Evolutionary conservation across 2,888 invertebrate genomes (phyloP), one percentile per base, ranked within the genome.

Genomic region (Lepidochrysops patricia): DNA sequence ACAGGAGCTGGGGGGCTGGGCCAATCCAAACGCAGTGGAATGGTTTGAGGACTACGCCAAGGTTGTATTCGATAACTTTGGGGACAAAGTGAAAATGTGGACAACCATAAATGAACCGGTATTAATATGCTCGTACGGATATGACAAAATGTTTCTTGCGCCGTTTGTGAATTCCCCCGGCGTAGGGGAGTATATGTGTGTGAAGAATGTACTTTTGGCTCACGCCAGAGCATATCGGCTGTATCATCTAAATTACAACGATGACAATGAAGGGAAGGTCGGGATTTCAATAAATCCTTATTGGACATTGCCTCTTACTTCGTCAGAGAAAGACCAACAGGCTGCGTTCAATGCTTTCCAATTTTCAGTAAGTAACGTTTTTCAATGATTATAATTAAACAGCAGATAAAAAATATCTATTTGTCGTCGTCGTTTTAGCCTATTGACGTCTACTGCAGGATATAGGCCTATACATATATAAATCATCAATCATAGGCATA

Each of bases 151-250:
- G 2, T 70, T 71, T 13, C 67, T 86, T 64, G 89, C 90, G 0
- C 72, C 84, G 69, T 68, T 61, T 0, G 0, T 70, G 0, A 2
- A 49, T 0, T 2, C 15, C 13, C 5, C 37, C 15, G 37, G 37
- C 2, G 15, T 37, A 1, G 37, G 13, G 1, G 37, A 37, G 13
- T 37, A 93, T 68, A 64, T 91, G 1, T 93, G 93, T 63, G 80
- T 79, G 12, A 89, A 90, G 65, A 78, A 86, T 35, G 68, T 90
- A 13, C 63, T 91, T 0, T 62, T 84, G 56, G 92, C 93, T 0
- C 93, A 94, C 71, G 89, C 89, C 2, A 72, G 67, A 12, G 82
- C 77, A 1, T 90, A 86, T 78, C 81, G 76, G 60, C 64, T 88
- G 25, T 90, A 89, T 64, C 73, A 80, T 61, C 68, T 73, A 7